Conservation (phyloP, 2,113 vertebrate species). For the Hippocampus mohnikei region DNA sequence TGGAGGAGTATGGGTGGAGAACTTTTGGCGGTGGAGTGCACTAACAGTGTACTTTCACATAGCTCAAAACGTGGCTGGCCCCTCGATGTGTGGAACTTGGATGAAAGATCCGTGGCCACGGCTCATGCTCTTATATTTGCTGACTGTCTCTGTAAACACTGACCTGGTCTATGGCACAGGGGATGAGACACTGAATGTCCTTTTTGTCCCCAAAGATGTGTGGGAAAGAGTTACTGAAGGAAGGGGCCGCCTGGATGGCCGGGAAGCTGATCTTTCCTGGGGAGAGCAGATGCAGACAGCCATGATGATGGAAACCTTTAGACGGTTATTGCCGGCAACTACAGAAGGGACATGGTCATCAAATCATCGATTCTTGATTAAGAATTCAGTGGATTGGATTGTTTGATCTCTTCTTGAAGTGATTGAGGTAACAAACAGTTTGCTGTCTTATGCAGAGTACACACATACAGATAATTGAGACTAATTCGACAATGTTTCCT, state of each 20-base stretch:
- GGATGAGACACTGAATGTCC: constrained; percentile 93
- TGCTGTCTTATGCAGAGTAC: too few species aligned
- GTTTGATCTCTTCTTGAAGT: too few species aligned
- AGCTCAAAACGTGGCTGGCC: too few species aligned
- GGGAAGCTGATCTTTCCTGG: constrained; percentile 97
- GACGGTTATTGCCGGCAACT: not conserved
- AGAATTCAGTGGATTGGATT: not conserved
- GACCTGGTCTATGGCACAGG: constrained; percentile 97
- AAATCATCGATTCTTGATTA: not conserved
- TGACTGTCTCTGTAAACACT: not conserved
- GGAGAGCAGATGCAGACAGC: constrained; percentile 4
- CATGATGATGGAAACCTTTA: not conserved
- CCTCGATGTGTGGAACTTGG: too few species aligned
- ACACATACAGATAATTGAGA: too few species aligned
- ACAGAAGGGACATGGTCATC: not conserved
- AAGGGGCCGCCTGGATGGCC: constrained; percentile 93
- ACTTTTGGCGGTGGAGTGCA: too few species aligned
- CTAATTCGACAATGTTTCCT: too few species aligned
- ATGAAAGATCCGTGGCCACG: too few species aligned
- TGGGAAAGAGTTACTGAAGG: constrained; percentile 93
- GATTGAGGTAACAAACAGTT: too few species aligned
- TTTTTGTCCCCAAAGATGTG: constrained; percentile 84
- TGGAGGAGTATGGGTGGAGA: too few species aligned
- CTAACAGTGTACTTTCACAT: too few species aligned
- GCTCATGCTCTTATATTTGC: not conserved